Evolutionary conservation across 2,113 vertebrate genomes (phyloP).

Genomic region (Micronycteris hirsuta): DNA sequence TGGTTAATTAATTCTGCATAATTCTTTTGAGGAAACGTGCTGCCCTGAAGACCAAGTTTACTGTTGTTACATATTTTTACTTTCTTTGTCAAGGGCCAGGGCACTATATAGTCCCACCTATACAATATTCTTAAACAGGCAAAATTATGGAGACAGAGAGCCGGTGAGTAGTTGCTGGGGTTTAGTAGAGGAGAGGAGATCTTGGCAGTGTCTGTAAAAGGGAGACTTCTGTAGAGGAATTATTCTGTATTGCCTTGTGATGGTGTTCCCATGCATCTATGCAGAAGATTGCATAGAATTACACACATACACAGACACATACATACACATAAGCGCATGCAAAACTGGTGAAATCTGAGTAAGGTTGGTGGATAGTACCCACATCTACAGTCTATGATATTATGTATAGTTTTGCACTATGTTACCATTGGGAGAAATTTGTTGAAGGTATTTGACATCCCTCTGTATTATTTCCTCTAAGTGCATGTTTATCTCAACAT

Average conservation of each 20-base stretch:
- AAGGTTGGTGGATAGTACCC: neutral
- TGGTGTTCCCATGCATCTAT: neutral
- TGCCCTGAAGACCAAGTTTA: neutral
- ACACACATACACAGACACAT: accelerated
- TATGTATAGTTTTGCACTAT: neutral
- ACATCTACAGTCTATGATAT: neutral
- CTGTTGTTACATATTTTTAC: neutral
- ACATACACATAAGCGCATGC: accelerated
- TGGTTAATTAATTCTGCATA: neutral
- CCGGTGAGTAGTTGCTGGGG: neutral
- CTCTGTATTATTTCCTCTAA: neutral
- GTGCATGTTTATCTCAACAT: neutral
- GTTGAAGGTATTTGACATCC: neutral
- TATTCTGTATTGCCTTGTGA: neutral
- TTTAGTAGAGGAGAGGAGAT: neutral
- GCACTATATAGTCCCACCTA: neutral
- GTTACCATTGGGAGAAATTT: neutral
- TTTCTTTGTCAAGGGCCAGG: neutral
- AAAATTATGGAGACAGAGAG: neutral
- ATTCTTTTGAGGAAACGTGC: neutral
- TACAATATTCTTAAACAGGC: neutral
- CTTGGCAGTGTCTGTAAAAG: accelerated
- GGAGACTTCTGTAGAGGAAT: neutral
- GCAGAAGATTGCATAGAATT: neutral
- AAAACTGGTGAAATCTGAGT: neutral